phyloP scores from a whole-genome alignment of 2,113 vertebrate species.

The Hydrochoerus hydrochaeris region DNA sequence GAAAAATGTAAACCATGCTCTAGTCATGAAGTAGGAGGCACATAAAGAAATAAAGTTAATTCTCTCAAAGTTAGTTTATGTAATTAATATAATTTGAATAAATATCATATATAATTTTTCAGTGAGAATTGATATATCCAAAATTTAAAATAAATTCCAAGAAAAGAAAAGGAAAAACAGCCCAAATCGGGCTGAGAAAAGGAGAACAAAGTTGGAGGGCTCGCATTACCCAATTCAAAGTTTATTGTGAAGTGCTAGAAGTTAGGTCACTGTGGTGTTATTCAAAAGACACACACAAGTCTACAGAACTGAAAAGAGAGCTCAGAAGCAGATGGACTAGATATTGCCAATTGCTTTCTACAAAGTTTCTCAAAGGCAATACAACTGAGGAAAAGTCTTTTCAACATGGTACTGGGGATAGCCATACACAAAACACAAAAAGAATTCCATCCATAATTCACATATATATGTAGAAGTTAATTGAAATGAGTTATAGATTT shows the following conservation, averaged over 20 bases:
- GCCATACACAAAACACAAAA: background rate
- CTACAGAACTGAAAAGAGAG: background rate
- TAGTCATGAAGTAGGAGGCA: background rate
- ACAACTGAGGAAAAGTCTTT: background rate
- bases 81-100: background rate
- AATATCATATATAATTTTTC: background rate
- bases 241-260: no score
- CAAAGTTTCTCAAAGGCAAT: no score
- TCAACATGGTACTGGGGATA: background rate
- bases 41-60: background rate
- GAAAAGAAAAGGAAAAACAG: no score
- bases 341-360: no score
- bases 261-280: background rate
- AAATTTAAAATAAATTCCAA: background rate
- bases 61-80: background rate
- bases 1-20: no score
- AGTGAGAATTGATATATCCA: background rate
- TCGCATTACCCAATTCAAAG: no score
- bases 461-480: no score
- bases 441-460: background rate
- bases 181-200: background rate
- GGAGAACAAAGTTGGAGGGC: background rate
- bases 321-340: background rate
- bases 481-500: background rate
- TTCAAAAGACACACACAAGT: background rate